Evolutionary conservation across 1,140 invertebrate genomes (phyloP), one percentile per base, ranked within the genome.

Genomic region (Schlechtendalia chinensis): DNA sequence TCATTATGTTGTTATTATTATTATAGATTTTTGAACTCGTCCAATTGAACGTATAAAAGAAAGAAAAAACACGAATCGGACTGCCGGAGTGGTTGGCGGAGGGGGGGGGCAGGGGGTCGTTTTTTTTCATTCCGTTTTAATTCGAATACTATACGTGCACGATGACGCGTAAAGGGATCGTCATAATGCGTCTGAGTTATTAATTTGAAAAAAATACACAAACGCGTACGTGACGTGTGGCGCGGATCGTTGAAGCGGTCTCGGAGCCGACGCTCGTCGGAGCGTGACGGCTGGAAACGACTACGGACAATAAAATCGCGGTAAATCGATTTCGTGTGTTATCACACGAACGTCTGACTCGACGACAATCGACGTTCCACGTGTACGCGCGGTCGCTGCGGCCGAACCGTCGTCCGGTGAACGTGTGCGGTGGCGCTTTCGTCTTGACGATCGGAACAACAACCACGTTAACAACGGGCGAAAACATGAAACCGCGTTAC

Each of bases 21-120:
- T 75, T 75, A 75, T 75, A 75, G 72, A 61, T 77, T 61, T 77
- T 77, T 61, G 56, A 77, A 77, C 56, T 77, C 74, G 45, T 77
- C 74, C 74, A 77, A 77, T 61, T 77, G 74, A 77, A 77, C 24
- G 59, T 16, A 56, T 22, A 58, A 17, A 22, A 47, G 11, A 72
- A 54, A 32, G 1, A 32, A 59, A 61, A 58, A 12, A 29, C 3
- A 77, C 59, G 74, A 75, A 74, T 59, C 39, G 74, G 12, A 77
- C 74, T n/a, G n/a, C n/a, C 59, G 74, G 58, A 75, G 47, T 59
- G 74, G 14, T 61, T 56, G 32, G 47, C 74, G 47, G 56, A 45
- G 5, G 74, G 47, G 39, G 19, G 32, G 16, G 32, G n/a, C n/a
- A n/a, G n/a, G 17, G 29, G 29, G 14, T 24, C 17, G 56, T 74